Percentiles rank a stretch among this genome's conserved stretches.
Conservation (phyloP, 2,888 invertebrate species). For the Cepaea hortensis region DNA sequence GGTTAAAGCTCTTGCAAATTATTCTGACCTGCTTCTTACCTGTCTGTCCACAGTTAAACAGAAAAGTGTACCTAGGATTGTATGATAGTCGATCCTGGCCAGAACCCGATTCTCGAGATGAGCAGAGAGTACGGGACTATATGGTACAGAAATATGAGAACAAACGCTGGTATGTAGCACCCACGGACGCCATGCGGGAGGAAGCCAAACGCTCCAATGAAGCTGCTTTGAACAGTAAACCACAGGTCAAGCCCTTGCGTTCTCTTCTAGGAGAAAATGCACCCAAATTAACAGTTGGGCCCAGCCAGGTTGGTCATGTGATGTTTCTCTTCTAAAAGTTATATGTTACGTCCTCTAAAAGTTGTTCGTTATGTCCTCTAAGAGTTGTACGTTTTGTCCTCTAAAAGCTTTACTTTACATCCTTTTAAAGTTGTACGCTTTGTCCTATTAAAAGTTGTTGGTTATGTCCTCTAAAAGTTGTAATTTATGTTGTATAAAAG, state of each 20-base stretch:
- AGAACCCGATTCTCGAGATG: slow-evolving; percentile 86
- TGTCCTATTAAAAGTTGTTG: too few relatives aligned
- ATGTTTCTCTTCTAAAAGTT: too few relatives aligned
- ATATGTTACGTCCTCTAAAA: too few relatives aligned
- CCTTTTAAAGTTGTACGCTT: too few relatives aligned
- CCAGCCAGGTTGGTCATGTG: slow-evolving; percentile 27
- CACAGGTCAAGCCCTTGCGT: slow-evolving; percentile 76
- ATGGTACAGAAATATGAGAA: slow-evolving; percentile 97
- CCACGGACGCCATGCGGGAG: slow-evolving; percentile 76
- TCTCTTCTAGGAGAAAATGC: slow-evolving; percentile 74
- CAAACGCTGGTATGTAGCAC: slow-evolving; percentile 83
- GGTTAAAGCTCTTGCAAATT: background rate
- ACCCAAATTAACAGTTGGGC: slow-evolving; percentile 67
- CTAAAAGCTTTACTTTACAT: too few relatives aligned
- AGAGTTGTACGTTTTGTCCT: too few relatives aligned
- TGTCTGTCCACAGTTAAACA: slow-evolving; percentile 82
- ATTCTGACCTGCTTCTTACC: background rate
- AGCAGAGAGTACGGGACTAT: slow-evolving; percentile 92
- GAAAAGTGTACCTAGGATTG: slow-evolving; percentile 93
- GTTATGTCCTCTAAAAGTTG: too few relatives aligned
- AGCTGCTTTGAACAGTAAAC: slow-evolving; percentile 65
- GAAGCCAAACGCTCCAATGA: slow-evolving; percentile 73
- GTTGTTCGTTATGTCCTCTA: too few relatives aligned
- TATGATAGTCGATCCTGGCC: slow-evolving; percentile 79
- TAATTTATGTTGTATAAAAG: too few relatives aligned